Evolutionary conservation across 2,888 invertebrate genomes (phyloP).

Genomic region (Caenorhabditis sulstoni): DNA sequence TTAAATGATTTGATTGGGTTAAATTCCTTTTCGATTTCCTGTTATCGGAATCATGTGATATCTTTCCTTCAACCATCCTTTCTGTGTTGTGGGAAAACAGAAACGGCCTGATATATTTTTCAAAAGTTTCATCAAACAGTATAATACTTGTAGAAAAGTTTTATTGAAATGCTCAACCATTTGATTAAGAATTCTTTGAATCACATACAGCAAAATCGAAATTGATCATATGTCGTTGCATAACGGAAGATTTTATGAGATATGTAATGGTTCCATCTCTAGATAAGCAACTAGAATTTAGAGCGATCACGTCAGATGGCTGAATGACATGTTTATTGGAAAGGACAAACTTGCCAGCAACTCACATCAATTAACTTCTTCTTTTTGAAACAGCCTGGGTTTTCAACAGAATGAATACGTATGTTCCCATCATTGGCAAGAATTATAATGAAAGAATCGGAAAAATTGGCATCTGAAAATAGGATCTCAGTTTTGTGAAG

Average conservation of each 20-base stretch:
- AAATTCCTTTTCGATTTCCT: too few relatives aligned
- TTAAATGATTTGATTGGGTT: too few relatives aligned
- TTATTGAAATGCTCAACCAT: too few relatives aligned
- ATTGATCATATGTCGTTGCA: slow-evolving; percentile 30
- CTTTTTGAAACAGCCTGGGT: slow-evolving; percentile 17
- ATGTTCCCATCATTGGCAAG: slow-evolving; percentile 36
- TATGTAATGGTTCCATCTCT: slow-evolving; percentile 32
- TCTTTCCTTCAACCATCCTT: too few relatives aligned
- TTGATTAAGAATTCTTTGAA: too few relatives aligned
- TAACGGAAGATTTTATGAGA: slow-evolving; percentile 35
- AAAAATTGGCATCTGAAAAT: slow-evolving; percentile 28
- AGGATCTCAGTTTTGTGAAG: too few relatives aligned
- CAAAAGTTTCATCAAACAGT: too few relatives aligned
- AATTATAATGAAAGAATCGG: slow-evolving; percentile 25
- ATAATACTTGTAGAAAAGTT: too few relatives aligned
- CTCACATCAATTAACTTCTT: slow-evolving; percentile 15
- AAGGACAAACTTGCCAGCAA: too few relatives aligned
- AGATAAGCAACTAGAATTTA: slow-evolving; percentile 36
- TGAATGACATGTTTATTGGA: slow-evolving; percentile 21
- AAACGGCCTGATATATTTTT: too few relatives aligned
- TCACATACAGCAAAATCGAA: not conserved
- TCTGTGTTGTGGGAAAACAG: too few relatives aligned
- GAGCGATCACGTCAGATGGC: slow-evolving; percentile 25
- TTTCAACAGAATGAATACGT: slow-evolving; percentile 35
- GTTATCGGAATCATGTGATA: too few relatives aligned